These are phyloP conservation scores for Macrotis lagotis DNA, from an alignment of 2,113 vertebrate species.

Conservation along the genomic window DNA sequence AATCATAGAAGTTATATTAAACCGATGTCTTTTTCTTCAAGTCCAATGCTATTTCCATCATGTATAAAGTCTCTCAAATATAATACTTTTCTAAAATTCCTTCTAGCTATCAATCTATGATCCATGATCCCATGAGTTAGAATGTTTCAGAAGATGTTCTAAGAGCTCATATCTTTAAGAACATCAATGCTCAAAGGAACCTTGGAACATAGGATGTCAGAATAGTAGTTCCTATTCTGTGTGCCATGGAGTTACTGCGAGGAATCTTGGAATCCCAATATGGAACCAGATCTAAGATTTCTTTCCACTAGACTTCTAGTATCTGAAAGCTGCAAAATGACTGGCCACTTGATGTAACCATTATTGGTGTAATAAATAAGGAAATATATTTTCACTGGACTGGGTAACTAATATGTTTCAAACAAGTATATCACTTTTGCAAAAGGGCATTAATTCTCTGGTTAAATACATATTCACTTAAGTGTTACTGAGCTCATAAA, in stretches of 20 bases:
- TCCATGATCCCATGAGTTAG: neutral
- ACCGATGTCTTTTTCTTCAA: neutral
- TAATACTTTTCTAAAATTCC: neutral
- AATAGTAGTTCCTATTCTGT: neutral
- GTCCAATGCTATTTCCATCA: neutral
- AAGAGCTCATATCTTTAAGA: neutral
- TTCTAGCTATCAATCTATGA: neutral
- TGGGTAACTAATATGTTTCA: neutral
- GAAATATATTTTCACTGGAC: neutral
- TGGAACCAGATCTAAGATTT: neutral
- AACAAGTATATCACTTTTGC: neutral
- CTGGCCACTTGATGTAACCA: neutral
- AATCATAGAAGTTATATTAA: neutral
- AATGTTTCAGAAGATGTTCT: neutral
- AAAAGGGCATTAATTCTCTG: neutral
- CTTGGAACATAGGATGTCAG: neutral
- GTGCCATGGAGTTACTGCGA: neutral
- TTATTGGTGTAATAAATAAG: neutral
- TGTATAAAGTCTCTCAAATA: neutral
- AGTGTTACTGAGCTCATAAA: neutral
- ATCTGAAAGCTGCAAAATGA: neutral
- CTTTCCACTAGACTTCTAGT: neutral
- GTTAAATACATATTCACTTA: neutral
- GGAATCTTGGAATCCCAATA: neutral
- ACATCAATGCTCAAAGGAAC: neutral